phyloP scores from a whole-genome alignment of 2,888 invertebrate species.

The Drosophila glabriapex region DNA sequence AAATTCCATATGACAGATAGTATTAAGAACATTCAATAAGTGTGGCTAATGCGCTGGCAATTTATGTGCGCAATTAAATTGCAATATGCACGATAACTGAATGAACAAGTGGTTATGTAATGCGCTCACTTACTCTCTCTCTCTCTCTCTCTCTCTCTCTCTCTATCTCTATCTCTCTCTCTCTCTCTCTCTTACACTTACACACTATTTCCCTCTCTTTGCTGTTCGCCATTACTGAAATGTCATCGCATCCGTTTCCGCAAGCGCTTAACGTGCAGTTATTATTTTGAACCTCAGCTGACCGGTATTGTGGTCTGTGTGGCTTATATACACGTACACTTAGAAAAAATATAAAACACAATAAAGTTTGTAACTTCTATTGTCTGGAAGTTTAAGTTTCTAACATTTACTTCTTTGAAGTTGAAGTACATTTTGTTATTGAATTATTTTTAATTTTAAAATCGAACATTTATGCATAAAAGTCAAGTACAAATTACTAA shows the following conservation, averaged over 20 bases:
- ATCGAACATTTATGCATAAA: background rate
- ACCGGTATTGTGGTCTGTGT: constrained; percentile 7
- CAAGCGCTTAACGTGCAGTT: constrained; percentile 52
- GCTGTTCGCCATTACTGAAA: constrained; percentile 10
- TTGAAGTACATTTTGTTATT: too few relatives aligned
- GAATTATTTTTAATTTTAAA: background rate
- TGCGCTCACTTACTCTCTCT: background rate
- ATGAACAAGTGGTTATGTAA: constrained; percentile 33
- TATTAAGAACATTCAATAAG: constrained; percentile 22
- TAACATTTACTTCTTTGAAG: background rate
- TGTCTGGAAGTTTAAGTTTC: background rate
- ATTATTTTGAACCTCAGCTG: constrained; percentile 37
- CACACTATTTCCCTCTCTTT: background rate
- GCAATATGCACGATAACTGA: constrained; percentile 63
- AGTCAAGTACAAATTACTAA: background rate
- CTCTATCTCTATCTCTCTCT: background rate
- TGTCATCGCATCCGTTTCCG: constrained; percentile 43
- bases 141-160: background rate
- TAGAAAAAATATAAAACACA: background rate
- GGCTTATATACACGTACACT: constrained; percentile 27
- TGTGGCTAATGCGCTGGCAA: constrained; percentile 46
- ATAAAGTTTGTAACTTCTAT: background rate
- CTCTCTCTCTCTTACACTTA: background rate
- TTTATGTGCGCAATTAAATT: constrained; percentile 77
- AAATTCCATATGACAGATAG: constrained; percentile 17